Evolutionary conservation across 2,113 vertebrate species (phyloP), one percentile per base, ranked within the genome.

Genomic region (Festucalex cinctus): DNA sequence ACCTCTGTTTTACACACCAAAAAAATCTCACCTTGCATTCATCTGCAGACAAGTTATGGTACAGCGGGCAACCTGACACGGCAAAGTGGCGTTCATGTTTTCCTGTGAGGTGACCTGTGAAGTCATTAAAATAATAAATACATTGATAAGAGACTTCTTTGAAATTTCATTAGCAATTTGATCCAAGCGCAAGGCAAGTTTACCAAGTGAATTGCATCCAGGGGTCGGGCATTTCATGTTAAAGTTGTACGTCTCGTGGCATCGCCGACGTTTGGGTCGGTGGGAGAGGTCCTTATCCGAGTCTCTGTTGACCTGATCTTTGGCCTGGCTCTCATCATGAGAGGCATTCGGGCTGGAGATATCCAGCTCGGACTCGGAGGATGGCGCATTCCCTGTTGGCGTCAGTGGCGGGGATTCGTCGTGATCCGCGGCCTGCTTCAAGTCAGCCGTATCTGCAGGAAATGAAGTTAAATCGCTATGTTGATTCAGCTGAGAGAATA

Each of bases 141-240:
- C 10, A 39, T 16, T 7, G 13, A 17, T 9, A 43, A n/a, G 56
- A 41, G 22, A 20, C 3, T 24, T 36, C 1, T 19, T 44, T 28
- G 17, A 37, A 3, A 1, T 28, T 22, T 16, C 3, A 13, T 13
- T 22, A 2, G 24, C 5, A 12, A 62, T 0, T 54, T 22, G 5
- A 28, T 12, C 3, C 32, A 22, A 68, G 19, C 8, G 10, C 1
- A 1, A 59, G 9, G 8, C 13, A 20, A 9, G 19, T 66, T 87
- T 84, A 98, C 97, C 97, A 43, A 99, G 89, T 9, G 97, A 99
- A 85, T 99, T 98, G 85, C 97, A 99, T 22, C 97, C 97, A 0
- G 97, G 97, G 0, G 96, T 99, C 20, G 97, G 97, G 75, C 97
- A 99, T 73, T 98, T 99, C 96, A 98, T 98, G 84, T 99, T 99